Evolutionary conservation across 37 sponge, comb jelly and placozoan genomes (phyloP).

Genomic region (Haliclona indistincta): DNA sequence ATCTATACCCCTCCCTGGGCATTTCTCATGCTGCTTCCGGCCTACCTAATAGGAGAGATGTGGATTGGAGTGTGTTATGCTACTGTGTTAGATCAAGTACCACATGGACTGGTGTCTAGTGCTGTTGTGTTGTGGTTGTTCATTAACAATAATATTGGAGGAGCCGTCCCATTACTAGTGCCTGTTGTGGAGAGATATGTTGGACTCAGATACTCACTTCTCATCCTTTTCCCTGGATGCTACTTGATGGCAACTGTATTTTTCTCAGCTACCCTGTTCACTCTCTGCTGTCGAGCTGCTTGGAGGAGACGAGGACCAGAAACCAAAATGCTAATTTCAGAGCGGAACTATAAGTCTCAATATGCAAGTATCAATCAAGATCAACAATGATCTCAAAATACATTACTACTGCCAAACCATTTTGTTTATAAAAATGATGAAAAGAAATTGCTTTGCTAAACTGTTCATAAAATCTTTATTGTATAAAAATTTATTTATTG

Average conservation of each 20-base stretch:
- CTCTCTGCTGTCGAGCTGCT: too few species aligned
- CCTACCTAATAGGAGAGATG: constrained; percentile 80
- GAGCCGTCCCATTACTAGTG: constrained; percentile 43
- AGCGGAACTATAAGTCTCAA: too few species aligned
- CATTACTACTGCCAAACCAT: too few species aligned
- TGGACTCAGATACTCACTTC: constrained; percentile 40
- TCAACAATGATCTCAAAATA: too few species aligned
- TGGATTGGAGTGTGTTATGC: constrained; percentile 86
- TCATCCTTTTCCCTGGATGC: constrained; percentile 62
- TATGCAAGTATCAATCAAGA: too few species aligned
- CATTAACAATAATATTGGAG: constrained; percentile 73
- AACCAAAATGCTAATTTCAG: too few species aligned
- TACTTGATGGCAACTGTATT: constrained; percentile 54
- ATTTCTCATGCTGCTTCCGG: constrained; percentile 67
- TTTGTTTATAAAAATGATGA: too few species aligned
- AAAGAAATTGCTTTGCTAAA: too few species aligned
- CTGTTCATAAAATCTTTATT: too few species aligned
- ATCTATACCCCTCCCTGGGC: constrained; percentile 73
- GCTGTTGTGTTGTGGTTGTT: constrained; percentile 73
- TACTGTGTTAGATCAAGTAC: constrained; percentile 70
- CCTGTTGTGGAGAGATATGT: constrained; percentile 18
- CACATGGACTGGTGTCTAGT: constrained; percentile 32
- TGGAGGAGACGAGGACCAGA: too few species aligned
- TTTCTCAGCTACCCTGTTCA: too few species aligned
- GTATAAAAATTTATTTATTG: too few species aligned